Percentiles rank a stretch among this genome's conserved stretches.
These are phyloP conservation scores for Ctenodactylus gundi DNA, from an alignment of 2,113 vertebrate species.

Conservation along the genomic window DNA sequence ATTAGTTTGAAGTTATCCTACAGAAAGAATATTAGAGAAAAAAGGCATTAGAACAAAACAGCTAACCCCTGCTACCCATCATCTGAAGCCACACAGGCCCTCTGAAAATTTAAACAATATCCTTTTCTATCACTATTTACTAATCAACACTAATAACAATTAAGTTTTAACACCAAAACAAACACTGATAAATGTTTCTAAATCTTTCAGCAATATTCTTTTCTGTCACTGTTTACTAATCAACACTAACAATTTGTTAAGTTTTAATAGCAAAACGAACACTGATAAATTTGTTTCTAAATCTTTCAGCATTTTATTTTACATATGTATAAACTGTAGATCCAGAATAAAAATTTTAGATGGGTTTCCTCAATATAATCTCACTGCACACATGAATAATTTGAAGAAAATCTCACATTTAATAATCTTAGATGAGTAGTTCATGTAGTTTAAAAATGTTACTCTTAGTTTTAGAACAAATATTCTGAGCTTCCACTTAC, in stretches of 20 bases:
- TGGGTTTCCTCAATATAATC: not conserved
- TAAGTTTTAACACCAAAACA: conserved; percentile 18
- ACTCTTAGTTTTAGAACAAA: conserved; percentile 27
- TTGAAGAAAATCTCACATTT: conserved; percentile 31
- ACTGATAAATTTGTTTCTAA: not conserved
- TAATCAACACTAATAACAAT: not conserved
- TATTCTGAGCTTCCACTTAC: conserved; percentile 22
- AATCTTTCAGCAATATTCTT: not conserved
- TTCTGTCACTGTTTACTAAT: not conserved
- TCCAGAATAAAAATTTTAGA: conserved; percentile 8
- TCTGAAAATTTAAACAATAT: not conserved
- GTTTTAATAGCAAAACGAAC: conserved; percentile 3
- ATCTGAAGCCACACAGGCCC: not conserved
- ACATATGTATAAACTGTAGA: not conserved
- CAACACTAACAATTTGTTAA: not conserved
- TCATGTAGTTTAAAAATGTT: conserved; percentile 39
- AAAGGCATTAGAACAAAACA: conserved; percentile 34
- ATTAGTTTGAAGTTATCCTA: conserved; percentile 96
- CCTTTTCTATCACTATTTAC: not conserved
- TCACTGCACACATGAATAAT: not conserved
- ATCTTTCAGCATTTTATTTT: conserved; percentile 4
- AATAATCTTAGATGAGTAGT: conserved; percentile 22
- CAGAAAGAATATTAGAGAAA: conserved; percentile 38
- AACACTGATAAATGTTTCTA: not conserved
- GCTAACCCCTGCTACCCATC: not conserved